Evolutionary conservation across 2,113 vertebrate species (phyloP), one percentile per base, ranked within the genome.

Genomic region (Nesoenas mayeri): DNA sequence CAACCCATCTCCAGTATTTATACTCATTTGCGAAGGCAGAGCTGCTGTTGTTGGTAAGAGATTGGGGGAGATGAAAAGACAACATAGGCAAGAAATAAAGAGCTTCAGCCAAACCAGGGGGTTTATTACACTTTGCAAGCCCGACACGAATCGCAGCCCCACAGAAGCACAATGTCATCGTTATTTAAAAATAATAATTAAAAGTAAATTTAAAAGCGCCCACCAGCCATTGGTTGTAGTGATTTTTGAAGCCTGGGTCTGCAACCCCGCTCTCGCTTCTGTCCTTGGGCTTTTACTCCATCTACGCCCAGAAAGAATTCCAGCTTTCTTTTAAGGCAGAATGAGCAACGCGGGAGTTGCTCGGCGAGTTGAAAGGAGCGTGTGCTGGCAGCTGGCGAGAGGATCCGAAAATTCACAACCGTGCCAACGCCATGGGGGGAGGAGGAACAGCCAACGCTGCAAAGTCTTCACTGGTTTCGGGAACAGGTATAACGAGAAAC

Each of bases 401-500:
- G 97, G 88, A 89, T 28, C 92, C 42, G 57, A 28, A 96, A 96
- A 97, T 85, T 88, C 89, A 15, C 32, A 62, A 81, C 83, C 32
- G 85, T 82, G 88, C 95, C 93, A 96, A 58, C 91, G 97, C 96
- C 97, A 97, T 86, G 85, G 94, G 96, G 97, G 89, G 79, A 97
- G 96, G 96, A 97, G 97, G 96, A 98, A 95, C 96, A 97, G 89
- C 95, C 93, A 96, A 91, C 61, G 74, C 61, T 96, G 96, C 95
- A 95, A 84, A 96, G 95, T 1, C 93, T 56, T 67, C 93, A 2
- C 89, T 79, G 88, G 75, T 57, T 95, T 95, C 91, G 81, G 85
- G 96, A 98, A 98, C 98, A 96, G 91, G 97, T 96, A 97, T 9
- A 97, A 96, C 97, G 92, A 96, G 97, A 97, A 97, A 82, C 79